Evolutionary conservation across 2,888 invertebrate species (phyloP).

Genomic region (Leptogaster cylindrica): DNA sequence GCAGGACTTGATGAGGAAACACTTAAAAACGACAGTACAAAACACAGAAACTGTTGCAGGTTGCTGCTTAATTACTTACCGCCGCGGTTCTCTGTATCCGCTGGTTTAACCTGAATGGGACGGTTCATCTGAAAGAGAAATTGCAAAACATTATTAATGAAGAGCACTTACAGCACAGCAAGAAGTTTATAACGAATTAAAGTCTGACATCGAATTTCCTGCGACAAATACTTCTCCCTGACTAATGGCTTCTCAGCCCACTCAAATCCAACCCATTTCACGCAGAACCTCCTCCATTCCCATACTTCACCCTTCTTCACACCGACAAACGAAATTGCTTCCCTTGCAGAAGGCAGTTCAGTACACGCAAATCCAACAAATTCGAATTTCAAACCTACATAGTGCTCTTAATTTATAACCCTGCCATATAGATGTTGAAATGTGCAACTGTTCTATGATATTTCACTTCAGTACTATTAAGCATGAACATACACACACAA

Average conservation of each 20-base stretch:
- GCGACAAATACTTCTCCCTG: neutral
- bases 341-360: too few relatives aligned
- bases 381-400: neutral
- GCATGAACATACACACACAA: neutral
- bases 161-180: neutral
- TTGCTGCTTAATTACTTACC: conserved; percentile 69
- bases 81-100: conserved; percentile 98
- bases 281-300: too few relatives aligned
- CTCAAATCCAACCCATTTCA: too few relatives aligned
- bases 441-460: neutral
- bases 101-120: conserved; percentile 99
- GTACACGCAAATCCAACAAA: neutral
- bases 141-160: conserved; percentile 49
- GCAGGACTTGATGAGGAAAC: conserved; percentile 18
- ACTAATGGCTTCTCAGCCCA: neutral
- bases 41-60: conserved; percentile 5
- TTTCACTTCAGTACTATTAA: neutral
- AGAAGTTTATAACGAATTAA: neutral
- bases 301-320: too few relatives aligned
- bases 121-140: conserved; percentile 95
- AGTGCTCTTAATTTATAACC: neutral
- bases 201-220: neutral
- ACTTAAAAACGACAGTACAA: conserved; percentile 25
- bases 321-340: too few relatives aligned
- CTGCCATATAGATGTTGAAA: neutral